Percentiles rank a stretch among this genome's conserved stretches.
These are phyloP conservation scores for Centropristis striata DNA, from an alignment of 2,113 vertebrate species.

Conservation along the genomic window DNA sequence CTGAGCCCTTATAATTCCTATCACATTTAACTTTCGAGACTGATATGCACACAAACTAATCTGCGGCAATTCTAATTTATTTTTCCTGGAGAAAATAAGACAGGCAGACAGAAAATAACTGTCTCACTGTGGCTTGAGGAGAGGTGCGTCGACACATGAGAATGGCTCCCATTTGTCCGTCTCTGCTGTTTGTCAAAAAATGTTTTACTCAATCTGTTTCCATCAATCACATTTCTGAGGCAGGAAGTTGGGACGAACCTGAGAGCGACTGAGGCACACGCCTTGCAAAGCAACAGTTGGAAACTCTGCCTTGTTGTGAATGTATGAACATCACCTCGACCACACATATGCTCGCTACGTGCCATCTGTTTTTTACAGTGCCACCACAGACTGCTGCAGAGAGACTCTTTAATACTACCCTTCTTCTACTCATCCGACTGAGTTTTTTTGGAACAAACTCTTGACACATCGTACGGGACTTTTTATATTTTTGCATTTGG, in stretches of 20 bases:
- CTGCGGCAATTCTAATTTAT: slow-evolving; percentile 3
- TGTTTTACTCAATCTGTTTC: slow-evolving; percentile 29
- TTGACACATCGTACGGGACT: slow-evolving; percentile 28
- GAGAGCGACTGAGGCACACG: slow-evolving; percentile 24
- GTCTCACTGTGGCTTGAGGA: slow-evolving; percentile 31
- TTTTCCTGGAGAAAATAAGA: slow-evolving; percentile 6
- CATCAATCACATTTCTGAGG: slow-evolving; percentile 54
- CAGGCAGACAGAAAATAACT: slow-evolving; percentile 1
- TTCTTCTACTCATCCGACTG: slow-evolving; percentile 61
- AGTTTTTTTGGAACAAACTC: slow-evolving; percentile 38
- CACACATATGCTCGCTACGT: slow-evolving; percentile 60
- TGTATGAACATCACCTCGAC: slow-evolving; percentile 82
- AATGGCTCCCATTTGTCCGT: slow-evolving; percentile 13
- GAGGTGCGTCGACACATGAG: slow-evolving; percentile 18
- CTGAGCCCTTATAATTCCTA: slow-evolving; percentile 38
- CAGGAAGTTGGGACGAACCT: slow-evolving; percentile 3
- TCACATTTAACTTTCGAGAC: slow-evolving; percentile 22
- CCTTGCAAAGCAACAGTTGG: slow-evolving; percentile 43
- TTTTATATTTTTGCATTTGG: slow-evolving; percentile 66
- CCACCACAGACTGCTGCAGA: slow-evolving; percentile 69
- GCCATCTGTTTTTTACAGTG: slow-evolving; percentile 67
- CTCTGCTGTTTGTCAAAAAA: slow-evolving; percentile 4
- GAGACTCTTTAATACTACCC: slow-evolving; percentile 63
- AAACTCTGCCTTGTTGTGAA: slow-evolving; percentile 81
- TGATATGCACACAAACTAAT: slow-evolving; percentile 20